Base-by-base conservation (phyloP, 2,888 invertebrate species). In the Endomychus coccineus region DNA sequence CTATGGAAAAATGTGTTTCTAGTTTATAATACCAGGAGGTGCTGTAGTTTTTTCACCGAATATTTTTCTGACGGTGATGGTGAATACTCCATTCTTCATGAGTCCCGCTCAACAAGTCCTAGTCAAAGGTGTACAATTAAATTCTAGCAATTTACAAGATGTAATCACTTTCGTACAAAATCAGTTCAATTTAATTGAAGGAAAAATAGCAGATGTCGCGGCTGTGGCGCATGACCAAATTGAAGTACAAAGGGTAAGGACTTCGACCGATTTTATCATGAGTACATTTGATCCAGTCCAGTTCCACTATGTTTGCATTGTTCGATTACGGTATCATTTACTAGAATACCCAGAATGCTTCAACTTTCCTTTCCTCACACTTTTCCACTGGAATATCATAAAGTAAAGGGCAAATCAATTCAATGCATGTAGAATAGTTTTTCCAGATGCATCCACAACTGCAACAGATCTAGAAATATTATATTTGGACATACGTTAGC, bases 31-130 rank as follows among this genome's bases (percentile, higher is more conserved):
- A 46, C 83, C 83, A 49, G 83, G 83, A 25, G 77, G 77, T 54
- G 54, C 62, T 34, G 57, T 72, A 30, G 54, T 72, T 34, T 76
- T 82, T 59, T 67, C 71, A 43, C 85, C 85, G 29, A 74, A 77
- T 49, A 71, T 86, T 39, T 82, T 77, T 64, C 69, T 83, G 29
- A 82, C 83, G 44, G 78, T 86, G 51, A 78, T 85, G 58, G 83
- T 79, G 4, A 82, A 84, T 62, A 80, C 80, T 9, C 83, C 85
- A 34, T 80, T 83, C 63, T 74, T 80, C 51, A 73, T 75, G 43
- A 78, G 75, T 50, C 75, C 77, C 16, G 77, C 78, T 13, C 82
- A 83, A 59, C 80, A 83, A 71, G 81, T 82, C 32, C 62, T 83
- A 49, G 73, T 79, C 16, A 80, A 83, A 62, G 83, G 84, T 28